Base-by-base conservation (phyloP, 2,888 invertebrate genomes). In the Pyrochroa serraticornis region DNA sequence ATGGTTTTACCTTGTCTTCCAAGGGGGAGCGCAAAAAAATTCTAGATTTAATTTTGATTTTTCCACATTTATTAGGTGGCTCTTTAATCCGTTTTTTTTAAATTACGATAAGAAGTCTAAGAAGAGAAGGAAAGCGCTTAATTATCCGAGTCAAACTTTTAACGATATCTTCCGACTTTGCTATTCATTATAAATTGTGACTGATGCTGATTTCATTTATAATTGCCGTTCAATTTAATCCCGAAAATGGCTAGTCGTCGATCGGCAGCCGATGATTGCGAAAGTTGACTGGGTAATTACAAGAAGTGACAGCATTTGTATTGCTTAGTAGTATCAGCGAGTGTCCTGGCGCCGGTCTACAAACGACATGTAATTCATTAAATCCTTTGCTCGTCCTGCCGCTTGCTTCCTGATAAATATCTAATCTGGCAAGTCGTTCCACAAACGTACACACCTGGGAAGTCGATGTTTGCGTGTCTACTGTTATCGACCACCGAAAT, bases 261-360 rank as follows among this genome's bases (percentile, higher is more conserved):
- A 38, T 3, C 9, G 62, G 60, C 59, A 22, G 3, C 22, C 22
- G 22, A 22, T 3, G 22, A 5, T 22, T 22, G 5, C 22, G 22
- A 22, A 2, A 5, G 22, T 22, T 22, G 22, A 22, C 22, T 2
- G 51, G 12, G 60, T 67, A 67, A 67, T 65, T 65, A 59, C 57
- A 64, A 63, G 64, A 64, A 67, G 54, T 58, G 56, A 51, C 48
- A 55, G 60, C 63, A 64, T 65, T 67, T 66, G 62, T 64, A 60
- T 62, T 22, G 22, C 22, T 22, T 3, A 22, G 22, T 22, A 2
- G 22, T 22, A 22, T 22, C 22, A 22, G 22, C 22, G 22, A 22
- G 22, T 22, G 22, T 22, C 22, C 22, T 5, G 22, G 22, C 22
- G 22, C 3, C 22, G 22, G 22, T 51, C 54, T 58, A 62, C 60